Percentiles rank a stretch among this genome's conserved stretches.
Evolutionary conservation across 2,113 vertebrate species (phyloP).

Genomic region (Uria aalge): DNA sequence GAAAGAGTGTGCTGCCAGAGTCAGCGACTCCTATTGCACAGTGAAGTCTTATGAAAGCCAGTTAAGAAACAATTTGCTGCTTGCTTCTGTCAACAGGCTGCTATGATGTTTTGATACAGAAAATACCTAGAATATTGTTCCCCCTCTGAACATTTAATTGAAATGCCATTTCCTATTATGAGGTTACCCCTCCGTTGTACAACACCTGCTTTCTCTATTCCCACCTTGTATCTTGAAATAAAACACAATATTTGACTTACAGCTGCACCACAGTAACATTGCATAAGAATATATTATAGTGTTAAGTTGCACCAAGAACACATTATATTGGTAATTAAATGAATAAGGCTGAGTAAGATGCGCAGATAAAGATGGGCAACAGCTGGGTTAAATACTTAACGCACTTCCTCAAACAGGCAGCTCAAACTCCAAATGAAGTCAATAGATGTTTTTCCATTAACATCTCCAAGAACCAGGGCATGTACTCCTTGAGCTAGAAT

Average conservation of each 20-base stretch:
- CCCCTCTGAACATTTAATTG: background rate
- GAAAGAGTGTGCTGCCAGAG: background rate
- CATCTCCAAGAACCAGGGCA: background rate
- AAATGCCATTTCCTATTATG: background rate
- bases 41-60: background rate
- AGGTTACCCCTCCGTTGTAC: background rate
- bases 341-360: background rate
- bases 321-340: background rate
- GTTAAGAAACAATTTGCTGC: background rate
- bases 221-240: background rate
- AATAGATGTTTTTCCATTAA: background rate
- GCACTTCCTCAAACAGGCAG: background rate
- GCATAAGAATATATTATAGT: background rate
- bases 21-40: background rate
- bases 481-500: background rate
- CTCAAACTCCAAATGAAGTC: background rate
- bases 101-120: background rate
- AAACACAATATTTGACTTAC: background rate
- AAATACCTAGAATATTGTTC: background rate
- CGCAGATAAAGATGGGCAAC: background rate
- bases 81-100: background rate
- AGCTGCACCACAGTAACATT: background rate
- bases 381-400: background rate
- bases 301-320: background rate
- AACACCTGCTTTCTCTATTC: background rate